Evolutionary conservation across 1,140 invertebrate genomes (phyloP).

Genomic region (Ephestia elutella): DNA sequence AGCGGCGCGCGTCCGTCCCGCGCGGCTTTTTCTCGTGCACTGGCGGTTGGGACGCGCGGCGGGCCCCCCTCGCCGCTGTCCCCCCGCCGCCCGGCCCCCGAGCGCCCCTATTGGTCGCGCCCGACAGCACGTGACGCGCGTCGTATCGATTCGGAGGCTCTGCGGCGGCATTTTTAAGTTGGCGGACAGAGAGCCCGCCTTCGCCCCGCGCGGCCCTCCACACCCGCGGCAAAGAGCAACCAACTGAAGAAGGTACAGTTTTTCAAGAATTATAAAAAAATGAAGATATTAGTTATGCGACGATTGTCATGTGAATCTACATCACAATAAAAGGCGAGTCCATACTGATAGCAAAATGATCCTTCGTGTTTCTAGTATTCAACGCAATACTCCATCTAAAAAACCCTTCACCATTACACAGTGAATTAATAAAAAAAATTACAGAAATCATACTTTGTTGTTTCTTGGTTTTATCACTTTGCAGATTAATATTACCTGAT

Average conservation of each 20-base stretch:
- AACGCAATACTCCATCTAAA: too few species aligned
- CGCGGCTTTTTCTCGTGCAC: conserved; percentile 53
- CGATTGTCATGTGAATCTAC: too few species aligned
- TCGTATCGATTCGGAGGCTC: conserved; percentile 83
- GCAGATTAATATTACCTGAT: too few species aligned
- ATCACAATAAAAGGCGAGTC: too few species aligned
- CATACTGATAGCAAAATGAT: too few species aligned
- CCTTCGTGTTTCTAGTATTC: too few species aligned
- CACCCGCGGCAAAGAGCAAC: conserved; percentile 42
- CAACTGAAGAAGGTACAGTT: neutral
- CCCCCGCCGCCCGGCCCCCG: conserved; percentile 27
- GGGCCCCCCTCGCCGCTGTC: conserved; percentile 26
- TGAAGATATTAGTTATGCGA: too few species aligned
- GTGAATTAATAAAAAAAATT: too few species aligned
- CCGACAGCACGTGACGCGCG: conserved; percentile 77
- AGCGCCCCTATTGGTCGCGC: conserved; percentile 67
- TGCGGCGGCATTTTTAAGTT: conserved; percentile 87
- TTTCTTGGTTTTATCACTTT: too few species aligned
- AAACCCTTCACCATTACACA: too few species aligned
- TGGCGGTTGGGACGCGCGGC: conserved; percentile 35
- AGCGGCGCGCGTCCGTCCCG: conserved; percentile 60
- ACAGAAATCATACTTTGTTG: too few species aligned
- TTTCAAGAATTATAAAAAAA: too few species aligned
- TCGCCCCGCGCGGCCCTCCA: conserved; percentile 50
- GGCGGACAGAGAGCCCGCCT: conserved; percentile 65